Conservation (phyloP, 2,113 vertebrate genomes). For the Brienomyrus brachyistius region DNA sequence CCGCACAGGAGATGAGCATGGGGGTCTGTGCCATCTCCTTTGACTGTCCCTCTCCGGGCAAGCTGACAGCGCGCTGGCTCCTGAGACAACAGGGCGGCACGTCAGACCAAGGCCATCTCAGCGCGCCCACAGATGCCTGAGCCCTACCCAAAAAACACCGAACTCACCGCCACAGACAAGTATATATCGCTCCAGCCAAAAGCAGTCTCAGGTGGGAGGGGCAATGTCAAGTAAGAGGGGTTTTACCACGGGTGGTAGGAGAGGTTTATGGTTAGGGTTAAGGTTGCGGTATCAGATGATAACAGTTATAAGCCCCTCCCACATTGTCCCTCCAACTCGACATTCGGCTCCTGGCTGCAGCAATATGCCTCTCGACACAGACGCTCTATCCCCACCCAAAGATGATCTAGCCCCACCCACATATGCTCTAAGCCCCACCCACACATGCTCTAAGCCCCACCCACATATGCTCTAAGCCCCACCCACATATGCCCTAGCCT, state of each 20-base stretch:
- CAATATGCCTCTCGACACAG: background rate
- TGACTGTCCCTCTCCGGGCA: conserved; percentile 80
- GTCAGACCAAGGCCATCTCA: background rate
- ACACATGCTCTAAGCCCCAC: background rate
- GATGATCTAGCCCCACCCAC: background rate
- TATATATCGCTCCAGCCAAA: too few species aligned
- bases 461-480: background rate
- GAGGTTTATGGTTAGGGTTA: too few species aligned
- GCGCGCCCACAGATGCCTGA: background rate
- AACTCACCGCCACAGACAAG: too few species aligned
- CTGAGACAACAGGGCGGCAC: conserved; percentile 59
- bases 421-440: background rate
- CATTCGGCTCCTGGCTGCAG: too few species aligned
- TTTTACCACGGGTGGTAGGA: too few species aligned
- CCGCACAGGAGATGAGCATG: conserved; percentile 96
- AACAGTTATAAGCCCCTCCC: too few species aligned
- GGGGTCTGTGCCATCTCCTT: conserved; percentile 90
- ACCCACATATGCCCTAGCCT: background rate
- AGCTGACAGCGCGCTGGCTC: conserved; percentile 75
- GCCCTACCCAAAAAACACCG: background rate
- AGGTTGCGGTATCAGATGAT: too few species aligned
- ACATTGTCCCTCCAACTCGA: too few species aligned
- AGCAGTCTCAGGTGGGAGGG: too few species aligned
- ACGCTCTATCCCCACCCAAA: background rate
- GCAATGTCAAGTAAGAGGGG: too few species aligned